A percentile compares a stretch with the other conserved stretches of the same genome.
Conservation (phyloP, 2,888 invertebrate species). For the Leucophora obtusa region DNA sequence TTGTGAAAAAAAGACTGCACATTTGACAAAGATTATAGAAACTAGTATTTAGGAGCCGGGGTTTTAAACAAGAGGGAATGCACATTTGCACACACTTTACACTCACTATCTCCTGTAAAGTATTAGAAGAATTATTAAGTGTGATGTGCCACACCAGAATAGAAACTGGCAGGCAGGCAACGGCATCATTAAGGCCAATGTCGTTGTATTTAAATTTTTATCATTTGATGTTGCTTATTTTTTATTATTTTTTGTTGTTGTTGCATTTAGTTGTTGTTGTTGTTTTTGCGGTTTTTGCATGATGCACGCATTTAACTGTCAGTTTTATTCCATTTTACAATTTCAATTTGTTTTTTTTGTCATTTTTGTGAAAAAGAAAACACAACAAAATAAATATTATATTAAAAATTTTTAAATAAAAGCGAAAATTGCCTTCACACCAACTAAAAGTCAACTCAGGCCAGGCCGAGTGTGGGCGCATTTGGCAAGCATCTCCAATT, state of each 20-base stretch:
- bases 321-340: slow-evolving; percentile 57
- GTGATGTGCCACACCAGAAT: slow-evolving; percentile 51
- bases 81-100: background rate
- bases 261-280: slow-evolving; percentile 37
- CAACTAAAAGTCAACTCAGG: slow-evolving; percentile 60
- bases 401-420: slow-evolving; percentile 56
- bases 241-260: slow-evolving; percentile 33
- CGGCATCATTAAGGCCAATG: slow-evolving; percentile 65
- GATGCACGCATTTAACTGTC: slow-evolving; percentile 64
- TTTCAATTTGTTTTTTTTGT: slow-evolving; percentile 52
- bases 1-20: background rate
- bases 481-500: slow-evolving; percentile 63
- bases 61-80: background rate
- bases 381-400: slow-evolving; percentile 30
- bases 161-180: slow-evolving; percentile 43
- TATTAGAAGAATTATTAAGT: slow-evolving; percentile 34
- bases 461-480: slow-evolving; percentile 60
- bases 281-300: slow-evolving; percentile 52
- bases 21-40: slow-evolving; percentile 1
- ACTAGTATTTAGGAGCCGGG: background rate
- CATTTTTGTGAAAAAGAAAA: slow-evolving; percentile 11
- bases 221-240: slow-evolving; percentile 49
- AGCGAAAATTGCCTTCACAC: slow-evolving; percentile 61
- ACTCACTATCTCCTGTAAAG: slow-evolving; percentile 2
- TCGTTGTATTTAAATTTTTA: slow-evolving; percentile 61